Conservation (phyloP, 2,113 vertebrate genomes). For the Beaufortia kweichowensis region DNA sequence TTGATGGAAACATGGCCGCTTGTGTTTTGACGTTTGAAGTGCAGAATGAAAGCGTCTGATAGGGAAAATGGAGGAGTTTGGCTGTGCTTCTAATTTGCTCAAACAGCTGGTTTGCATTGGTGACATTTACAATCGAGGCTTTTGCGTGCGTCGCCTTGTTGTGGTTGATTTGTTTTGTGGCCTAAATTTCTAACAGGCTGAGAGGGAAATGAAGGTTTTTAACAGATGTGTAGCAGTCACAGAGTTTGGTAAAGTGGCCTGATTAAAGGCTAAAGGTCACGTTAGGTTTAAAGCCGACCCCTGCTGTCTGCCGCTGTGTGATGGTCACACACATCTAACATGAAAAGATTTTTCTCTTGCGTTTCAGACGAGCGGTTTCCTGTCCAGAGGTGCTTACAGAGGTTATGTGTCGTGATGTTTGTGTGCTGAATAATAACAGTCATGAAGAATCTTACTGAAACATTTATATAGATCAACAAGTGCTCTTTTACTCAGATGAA, state of each 20-base stretch:
- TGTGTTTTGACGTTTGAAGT: conserved; percentile 21
- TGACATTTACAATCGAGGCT: conserved; percentile 13
- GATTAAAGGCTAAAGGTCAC: conserved; percentile 33
- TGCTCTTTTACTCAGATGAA: not conserved
- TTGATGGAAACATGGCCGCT: conserved; percentile 52
- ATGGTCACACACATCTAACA: not conserved
- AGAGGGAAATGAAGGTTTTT: conserved; percentile 39
- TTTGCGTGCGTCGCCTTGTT: conserved; percentile 45
- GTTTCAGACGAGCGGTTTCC: not conserved
- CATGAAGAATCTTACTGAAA: not conserved
- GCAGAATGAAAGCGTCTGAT: conserved; percentile 5
- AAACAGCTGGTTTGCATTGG: conserved; percentile 48
- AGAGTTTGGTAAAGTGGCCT: conserved; percentile 28
- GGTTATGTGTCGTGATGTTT: too few relatives aligned
- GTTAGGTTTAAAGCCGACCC: not conserved
- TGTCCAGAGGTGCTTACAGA: conserved; percentile 53
- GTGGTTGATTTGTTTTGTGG: conserved; percentile 40
- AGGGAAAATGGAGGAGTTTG: conserved; percentile 29
- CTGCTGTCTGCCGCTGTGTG: not conserved
- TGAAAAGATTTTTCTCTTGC: not conserved
- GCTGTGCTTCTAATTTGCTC: conserved; percentile 11
- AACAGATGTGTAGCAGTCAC: conserved; percentile 1
- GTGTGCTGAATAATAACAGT: too few relatives aligned
- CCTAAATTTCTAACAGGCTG: conserved; percentile 47
- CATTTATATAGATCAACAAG: not conserved